A percentile compares a stretch with the other conserved stretches of the same genome.
Evolutionary conservation across 2,888 invertebrate species (phyloP).

Genomic region (Sarcophaga caerulescens): DNA sequence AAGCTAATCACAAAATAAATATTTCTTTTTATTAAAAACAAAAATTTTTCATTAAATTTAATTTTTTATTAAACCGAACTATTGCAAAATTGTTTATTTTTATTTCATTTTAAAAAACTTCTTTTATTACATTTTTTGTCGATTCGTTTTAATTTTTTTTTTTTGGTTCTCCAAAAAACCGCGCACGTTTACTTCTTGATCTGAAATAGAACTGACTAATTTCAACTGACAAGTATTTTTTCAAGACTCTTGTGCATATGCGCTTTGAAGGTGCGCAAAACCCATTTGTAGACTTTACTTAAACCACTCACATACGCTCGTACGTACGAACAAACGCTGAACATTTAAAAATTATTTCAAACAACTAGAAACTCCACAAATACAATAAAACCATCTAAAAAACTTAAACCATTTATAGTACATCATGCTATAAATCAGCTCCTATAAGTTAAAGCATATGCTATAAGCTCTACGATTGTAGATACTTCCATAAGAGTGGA

Average conservation of each 20-base stretch:
- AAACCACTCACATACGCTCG: slow-evolving; percentile 20
- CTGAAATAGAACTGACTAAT: slow-evolving; percentile 61
- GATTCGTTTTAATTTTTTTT: slow-evolving; percentile 8
- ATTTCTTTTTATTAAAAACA: too few species aligned
- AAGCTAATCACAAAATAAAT: slow-evolving; percentile 41
- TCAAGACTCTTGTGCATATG: slow-evolving; percentile 55
- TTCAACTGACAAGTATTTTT: slow-evolving; percentile 1
- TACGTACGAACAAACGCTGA: slow-evolving; percentile 15
- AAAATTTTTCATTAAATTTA: neutral
- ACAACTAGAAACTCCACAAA: neutral
- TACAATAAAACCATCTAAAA: slow-evolving; percentile 30
- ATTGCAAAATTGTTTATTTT: too few species aligned
- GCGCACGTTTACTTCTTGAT: slow-evolving; percentile 62
- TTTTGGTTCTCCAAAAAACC: slow-evolving; percentile 1
- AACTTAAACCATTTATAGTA: slow-evolving; percentile 44
- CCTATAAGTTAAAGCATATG: neutral
- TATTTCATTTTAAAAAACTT: neutral
- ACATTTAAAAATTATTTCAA: slow-evolving; percentile 21
- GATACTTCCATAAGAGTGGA: slow-evolving; percentile 46
- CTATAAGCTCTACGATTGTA: slow-evolving; percentile 24
- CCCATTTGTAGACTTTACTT: slow-evolving; percentile 44
- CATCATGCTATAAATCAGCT: slow-evolving; percentile 10
- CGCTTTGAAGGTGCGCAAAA: slow-evolving; percentile 28
- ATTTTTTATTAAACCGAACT: neutral
- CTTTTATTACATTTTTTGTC: slow-evolving; percentile 1